phyloP scores from a whole-genome alignment of 2,888 invertebrate genomes.

The Meghimatium bilineatum region DNA sequence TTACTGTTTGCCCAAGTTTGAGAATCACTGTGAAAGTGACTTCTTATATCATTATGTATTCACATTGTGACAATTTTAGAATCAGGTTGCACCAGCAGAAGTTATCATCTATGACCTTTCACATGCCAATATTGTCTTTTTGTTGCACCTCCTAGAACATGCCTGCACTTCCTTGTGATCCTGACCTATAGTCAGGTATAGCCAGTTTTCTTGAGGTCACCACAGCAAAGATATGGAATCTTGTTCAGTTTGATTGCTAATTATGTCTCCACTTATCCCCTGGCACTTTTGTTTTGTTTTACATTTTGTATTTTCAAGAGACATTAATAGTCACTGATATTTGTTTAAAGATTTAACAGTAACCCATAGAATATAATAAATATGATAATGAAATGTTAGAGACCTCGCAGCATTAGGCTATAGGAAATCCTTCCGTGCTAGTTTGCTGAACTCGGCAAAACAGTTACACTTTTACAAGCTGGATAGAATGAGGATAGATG shows the following conservation, averaged over 20 bases:
- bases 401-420: too few species aligned
- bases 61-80: background rate
- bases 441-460: too few species aligned
- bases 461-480: too few species aligned
- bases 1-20: too few species aligned
- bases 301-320: background rate
- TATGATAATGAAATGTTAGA: too few species aligned
- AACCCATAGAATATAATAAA: too few species aligned
- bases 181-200: too few species aligned
- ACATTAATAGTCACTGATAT: background rate
- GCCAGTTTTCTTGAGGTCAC: background rate
- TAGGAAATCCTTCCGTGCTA: too few species aligned
- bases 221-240: background rate
- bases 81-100: background rate
- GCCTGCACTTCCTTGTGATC: background rate
- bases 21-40: too few species aligned
- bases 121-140: background rate
- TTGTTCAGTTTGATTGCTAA: background rate
- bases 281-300: background rate
- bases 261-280: background rate
- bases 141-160: background rate
- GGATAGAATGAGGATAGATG: too few species aligned
- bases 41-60: background rate
- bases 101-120: background rate
- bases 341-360: too few species aligned